phyloP scores from a whole-genome alignment of 2,888 invertebrate genomes.

The Tholera decimalis region DNA sequence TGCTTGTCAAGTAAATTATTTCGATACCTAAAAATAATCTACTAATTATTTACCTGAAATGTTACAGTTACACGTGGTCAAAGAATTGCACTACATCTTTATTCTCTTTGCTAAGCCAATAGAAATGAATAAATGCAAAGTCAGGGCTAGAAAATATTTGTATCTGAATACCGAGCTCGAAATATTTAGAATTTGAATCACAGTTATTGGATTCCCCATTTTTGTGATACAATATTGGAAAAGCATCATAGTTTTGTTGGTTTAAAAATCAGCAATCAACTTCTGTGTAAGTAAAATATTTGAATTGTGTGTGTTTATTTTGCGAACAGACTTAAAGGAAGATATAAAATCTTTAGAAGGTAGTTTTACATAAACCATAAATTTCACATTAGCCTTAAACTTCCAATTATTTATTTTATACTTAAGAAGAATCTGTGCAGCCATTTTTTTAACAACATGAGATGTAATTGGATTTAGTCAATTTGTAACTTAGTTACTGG shows the following conservation, averaged over 20 bases:
- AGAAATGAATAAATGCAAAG: constrained; percentile 18
- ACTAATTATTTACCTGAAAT: background rate
- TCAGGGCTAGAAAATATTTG: constrained; percentile 30
- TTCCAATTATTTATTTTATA: too few species aligned
- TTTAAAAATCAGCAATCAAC: constrained; percentile 34
- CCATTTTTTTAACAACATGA: too few species aligned
- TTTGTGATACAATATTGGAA: constrained; percentile 37
- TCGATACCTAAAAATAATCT: too few species aligned
- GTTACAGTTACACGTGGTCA: background rate
- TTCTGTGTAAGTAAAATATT: constrained; percentile 1
- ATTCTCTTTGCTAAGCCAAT: constrained; percentile 19
- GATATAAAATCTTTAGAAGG: background rate
- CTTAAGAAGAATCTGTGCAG: too few species aligned
- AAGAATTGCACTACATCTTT: background rate
- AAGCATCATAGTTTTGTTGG: constrained; percentile 22
- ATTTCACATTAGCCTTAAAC: background rate
- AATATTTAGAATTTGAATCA: constrained; percentile 32
- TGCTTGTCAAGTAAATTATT: too few species aligned
- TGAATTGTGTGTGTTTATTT: background rate
- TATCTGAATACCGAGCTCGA: constrained; percentile 32
- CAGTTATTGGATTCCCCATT: constrained; percentile 39
- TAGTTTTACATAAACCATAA: background rate
- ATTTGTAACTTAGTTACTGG: too few species aligned
- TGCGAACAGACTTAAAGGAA: background rate
- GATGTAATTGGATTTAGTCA: too few species aligned